A percentile compares a stretch with the other conserved stretches of the same genome.
Conservation (phyloP, 2,797 vertebrate genomes). For the Leuciscus waleckii region DNA sequence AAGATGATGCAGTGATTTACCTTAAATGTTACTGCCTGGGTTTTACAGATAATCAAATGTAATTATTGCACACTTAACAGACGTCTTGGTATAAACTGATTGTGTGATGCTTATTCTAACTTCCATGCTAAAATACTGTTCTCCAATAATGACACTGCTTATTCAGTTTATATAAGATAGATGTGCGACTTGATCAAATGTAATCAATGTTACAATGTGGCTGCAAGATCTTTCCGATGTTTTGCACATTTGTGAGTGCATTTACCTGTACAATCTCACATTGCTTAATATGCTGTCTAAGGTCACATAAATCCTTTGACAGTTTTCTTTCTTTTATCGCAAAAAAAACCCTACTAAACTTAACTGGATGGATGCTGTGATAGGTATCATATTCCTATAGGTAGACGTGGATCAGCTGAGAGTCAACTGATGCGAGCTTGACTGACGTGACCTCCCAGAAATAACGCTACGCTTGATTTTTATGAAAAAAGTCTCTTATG, state of each 20-base stretch:
- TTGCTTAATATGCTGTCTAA: neutral
- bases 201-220: neutral
- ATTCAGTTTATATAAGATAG: neutral
- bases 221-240: neutral
- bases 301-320: neutral
- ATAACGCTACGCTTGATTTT: no score
- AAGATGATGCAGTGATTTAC: neutral
- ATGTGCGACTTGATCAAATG: neutral
- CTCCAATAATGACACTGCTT: neutral
- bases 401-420: no score
- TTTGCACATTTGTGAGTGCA: neutral
- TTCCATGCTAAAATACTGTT: neutral
- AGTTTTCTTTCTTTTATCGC: neutral
- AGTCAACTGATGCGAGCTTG: no score
- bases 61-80: neutral
- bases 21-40: slow-evolving; percentile 18
- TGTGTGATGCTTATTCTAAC: neutral
- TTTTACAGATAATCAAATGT: slow-evolving; percentile 4
- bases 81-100: neutral
- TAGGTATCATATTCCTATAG: no score
- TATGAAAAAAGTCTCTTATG: no score
- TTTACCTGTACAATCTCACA: neutral
- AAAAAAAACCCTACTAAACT: neutral
- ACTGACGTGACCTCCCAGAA: no score
- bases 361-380: no score